These are phyloP conservation scores for Lycaena phlaeas DNA, from an alignment of 2,888 invertebrate genomes.

Conservation along the genomic window DNA sequence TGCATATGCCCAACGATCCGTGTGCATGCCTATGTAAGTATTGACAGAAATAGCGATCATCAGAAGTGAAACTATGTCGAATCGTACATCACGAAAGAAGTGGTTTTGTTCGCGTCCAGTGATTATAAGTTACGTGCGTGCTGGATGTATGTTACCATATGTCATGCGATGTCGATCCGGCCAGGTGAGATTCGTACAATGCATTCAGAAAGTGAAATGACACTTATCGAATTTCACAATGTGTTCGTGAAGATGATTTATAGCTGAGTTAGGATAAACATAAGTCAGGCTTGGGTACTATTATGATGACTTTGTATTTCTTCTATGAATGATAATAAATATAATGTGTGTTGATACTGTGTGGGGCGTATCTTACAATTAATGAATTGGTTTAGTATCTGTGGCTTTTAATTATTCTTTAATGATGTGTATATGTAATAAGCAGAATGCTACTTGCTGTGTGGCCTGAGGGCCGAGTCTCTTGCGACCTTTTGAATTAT, in stretches of 20 bases:
- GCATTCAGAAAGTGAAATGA: conserved; percentile 28
- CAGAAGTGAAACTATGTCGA: conserved; percentile 66
- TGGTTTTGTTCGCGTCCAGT: conserved; percentile 46
- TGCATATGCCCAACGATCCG: conserved; percentile 14
- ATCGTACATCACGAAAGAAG: conserved; percentile 53
- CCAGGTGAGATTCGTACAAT: conserved; percentile 10
- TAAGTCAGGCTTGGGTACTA: no score
- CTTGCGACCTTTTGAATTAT: no score
- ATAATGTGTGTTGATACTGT: no score
- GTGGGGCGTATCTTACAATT: no score
- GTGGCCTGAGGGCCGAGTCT: no score
- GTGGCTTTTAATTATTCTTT: no score
- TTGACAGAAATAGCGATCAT: conserved; percentile 21
- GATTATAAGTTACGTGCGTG: conserved; percentile 49
- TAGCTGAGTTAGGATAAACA: no score
- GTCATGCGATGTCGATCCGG: conserved; percentile 45
- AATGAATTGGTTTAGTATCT: no score
- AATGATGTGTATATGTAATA: no score
- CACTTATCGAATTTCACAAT: conserved; percentile 18
- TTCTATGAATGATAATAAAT: no score
- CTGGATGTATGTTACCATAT: conserved; percentile 28
- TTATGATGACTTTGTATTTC: no score
- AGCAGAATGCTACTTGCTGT: no score
- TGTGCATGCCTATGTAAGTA: conserved; percentile 16
- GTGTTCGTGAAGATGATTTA: not conserved